Conservation (phyloP, 2,888 invertebrate species). For the Stomorhina lunata region DNA sequence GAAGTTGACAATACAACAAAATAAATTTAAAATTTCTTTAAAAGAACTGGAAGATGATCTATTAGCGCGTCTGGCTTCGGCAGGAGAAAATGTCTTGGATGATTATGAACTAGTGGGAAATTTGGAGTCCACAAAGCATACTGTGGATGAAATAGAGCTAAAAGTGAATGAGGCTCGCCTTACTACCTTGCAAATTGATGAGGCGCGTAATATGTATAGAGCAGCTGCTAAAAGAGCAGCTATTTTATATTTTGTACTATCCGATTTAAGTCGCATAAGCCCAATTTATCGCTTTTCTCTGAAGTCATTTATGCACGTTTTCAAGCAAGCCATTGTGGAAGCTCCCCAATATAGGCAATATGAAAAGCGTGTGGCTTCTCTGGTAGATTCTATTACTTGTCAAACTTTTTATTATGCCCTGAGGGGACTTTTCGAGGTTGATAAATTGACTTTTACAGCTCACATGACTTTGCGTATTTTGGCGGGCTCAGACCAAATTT, state of each 20-base stretch:
- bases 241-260: conserved; percentile 94
- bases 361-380: conserved; percentile 85
- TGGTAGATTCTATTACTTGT: conserved; percentile 93
- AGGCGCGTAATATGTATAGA: conserved; percentile 93
- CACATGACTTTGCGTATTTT: conserved; percentile 89
- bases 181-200: conserved; percentile 94
- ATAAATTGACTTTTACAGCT: conserved; percentile 94
- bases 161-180: conserved; percentile 93
- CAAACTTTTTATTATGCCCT: conserved; percentile 93
- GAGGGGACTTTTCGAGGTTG: conserved; percentile 93
- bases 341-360: conserved; percentile 86
- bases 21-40: conserved; percentile 95
- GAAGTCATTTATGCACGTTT: conserved; percentile 96
- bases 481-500: conserved; percentile 82
- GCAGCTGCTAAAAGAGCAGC: conserved; percentile 93
- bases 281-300: conserved; percentile 97
- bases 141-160: conserved; percentile 92
- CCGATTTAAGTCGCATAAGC: conserved; percentile 94
- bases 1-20: conserved; percentile 94
- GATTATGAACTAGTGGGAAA: conserved; percentile 95
- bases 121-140: conserved; percentile 95
- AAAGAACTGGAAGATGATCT: conserved; percentile 95
- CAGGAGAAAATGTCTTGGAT: conserved; percentile 94
- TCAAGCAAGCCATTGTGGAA: conserved; percentile 89
- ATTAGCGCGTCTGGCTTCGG: conserved; percentile 91